These are phyloP conservation scores for Xyliphius kryptos DNA, from an alignment of 2,113 vertebrate genomes.

Conservation along the genomic window DNA sequence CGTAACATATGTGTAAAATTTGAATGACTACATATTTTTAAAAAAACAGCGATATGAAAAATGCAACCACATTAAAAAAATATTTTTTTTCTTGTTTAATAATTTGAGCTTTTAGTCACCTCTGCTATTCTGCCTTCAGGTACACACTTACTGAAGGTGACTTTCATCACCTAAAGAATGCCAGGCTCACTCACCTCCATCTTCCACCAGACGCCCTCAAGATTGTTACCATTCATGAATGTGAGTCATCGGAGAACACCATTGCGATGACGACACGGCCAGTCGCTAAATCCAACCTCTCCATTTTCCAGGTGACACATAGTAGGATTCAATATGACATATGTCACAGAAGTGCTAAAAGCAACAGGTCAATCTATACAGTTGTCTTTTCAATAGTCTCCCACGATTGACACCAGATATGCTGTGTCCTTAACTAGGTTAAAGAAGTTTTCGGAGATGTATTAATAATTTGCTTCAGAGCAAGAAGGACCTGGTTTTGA, in stretches of 20 bases:
- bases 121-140: conserved; percentile 60
- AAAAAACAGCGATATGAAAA: background rate
- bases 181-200: conserved; percentile 86
- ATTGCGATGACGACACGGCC: conserved; percentile 69
- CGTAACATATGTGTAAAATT: background rate
- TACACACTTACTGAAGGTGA: conserved; percentile 96
- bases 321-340: too few species aligned
- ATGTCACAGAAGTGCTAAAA: too few species aligned
- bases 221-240: conserved; percentile 95
- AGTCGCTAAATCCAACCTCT: conserved; percentile 75
- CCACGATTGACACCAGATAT: too few species aligned
- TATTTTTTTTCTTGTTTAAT: too few species aligned
- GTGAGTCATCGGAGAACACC: conserved; percentile 82
- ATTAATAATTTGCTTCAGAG: too few species aligned
- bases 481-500: too few species aligned
- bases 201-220: conserved; percentile 78
- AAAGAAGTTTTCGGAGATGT: too few species aligned
- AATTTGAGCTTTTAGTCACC: too few species aligned
- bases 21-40: background rate
- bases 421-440: too few species aligned
- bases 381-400: too few species aligned
- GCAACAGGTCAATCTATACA: too few species aligned
- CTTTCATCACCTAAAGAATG: conserved; percentile 95
- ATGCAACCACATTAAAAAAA: too few species aligned
- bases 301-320: conserved; percentile 92